A percentile compares a stretch with the other conserved stretches of the same genome.
Evolutionary conservation across 2,888 invertebrate species (phyloP).

Genomic region (Xiphydria camelus): DNA sequence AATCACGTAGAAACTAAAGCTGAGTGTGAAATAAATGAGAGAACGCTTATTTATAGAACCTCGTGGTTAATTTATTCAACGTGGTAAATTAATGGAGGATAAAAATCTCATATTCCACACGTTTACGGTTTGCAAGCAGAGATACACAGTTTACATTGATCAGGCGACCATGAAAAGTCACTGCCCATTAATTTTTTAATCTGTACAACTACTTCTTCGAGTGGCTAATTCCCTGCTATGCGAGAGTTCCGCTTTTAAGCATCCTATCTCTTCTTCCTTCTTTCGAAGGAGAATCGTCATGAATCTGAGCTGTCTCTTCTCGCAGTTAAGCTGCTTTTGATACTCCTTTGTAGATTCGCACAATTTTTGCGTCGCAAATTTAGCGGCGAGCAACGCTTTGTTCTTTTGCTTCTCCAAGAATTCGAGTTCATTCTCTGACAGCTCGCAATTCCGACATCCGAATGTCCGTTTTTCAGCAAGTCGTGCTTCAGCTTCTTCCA

Average conservation of each 20-base stretch:
- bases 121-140: too few relatives aligned
- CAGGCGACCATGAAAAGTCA: too few relatives aligned
- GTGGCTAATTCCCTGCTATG: constrained; percentile 16
- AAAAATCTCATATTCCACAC: too few relatives aligned
- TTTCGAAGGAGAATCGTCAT: constrained; percentile 21
- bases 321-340: constrained; percentile 22
- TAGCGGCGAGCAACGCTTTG: constrained; percentile 33
- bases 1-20: too few relatives aligned
- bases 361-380: constrained; percentile 34
- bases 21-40: too few relatives aligned
- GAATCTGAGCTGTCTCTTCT: constrained; percentile 24
- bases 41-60: too few relatives aligned
- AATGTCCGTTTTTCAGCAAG: constrained; percentile 14
- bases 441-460: constrained; percentile 27
- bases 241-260: constrained; percentile 28
- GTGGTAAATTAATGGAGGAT: too few relatives aligned
- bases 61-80: too few relatives aligned
- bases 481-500: constrained; percentile 22
- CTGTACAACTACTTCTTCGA: constrained; percentile 5
- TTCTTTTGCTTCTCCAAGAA: constrained; percentile 29
- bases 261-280: constrained; percentile 30
- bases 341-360: constrained; percentile 24
- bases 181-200: too few relatives aligned
- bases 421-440: constrained; percentile 23
- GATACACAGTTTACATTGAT: too few relatives aligned